These are phyloP conservation scores for Sipha flava DNA, from an alignment of 1,140 invertebrate species.

Conservation along the genomic window DNA sequence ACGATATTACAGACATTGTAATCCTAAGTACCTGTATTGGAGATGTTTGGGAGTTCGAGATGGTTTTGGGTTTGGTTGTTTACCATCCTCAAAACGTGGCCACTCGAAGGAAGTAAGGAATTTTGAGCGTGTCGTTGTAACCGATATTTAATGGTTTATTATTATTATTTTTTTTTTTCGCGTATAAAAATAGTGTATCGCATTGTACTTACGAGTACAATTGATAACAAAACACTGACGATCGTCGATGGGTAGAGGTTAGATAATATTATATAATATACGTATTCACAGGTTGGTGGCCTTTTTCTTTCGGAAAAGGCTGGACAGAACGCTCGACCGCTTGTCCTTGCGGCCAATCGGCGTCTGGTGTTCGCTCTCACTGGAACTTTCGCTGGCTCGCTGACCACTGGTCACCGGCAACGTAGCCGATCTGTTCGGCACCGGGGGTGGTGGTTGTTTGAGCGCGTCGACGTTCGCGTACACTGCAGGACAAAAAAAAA, in stretches of 20 bases:
- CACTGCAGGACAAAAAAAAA: not conserved
- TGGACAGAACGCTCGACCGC: constrained; percentile 38
- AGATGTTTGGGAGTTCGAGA: too few relatives aligned
- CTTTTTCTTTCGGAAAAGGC: constrained; percentile 40
- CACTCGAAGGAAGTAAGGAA: too few relatives aligned
- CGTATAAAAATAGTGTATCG: too few relatives aligned
- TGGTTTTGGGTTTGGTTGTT: too few relatives aligned
- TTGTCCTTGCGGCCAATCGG: constrained; percentile 38
- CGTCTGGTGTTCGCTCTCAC: constrained; percentile 39
- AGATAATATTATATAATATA: too few relatives aligned
- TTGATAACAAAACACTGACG: not conserved
- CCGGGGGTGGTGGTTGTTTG: not conserved
- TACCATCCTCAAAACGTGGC: too few relatives aligned
- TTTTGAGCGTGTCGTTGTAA: too few relatives aligned
- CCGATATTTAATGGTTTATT: too few relatives aligned
- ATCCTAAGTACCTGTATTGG: too few relatives aligned
- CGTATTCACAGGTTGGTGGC: constrained; percentile 36
- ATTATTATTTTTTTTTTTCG: too few relatives aligned
- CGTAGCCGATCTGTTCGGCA: constrained; percentile 33
- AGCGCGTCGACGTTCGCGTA: not conserved
- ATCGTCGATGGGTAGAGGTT: too few relatives aligned
- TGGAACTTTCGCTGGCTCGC: constrained; percentile 40
- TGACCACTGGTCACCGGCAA: constrained; percentile 36
- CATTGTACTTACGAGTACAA: not conserved
- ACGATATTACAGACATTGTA: too few relatives aligned